Evolutionary conservation across 2,113 vertebrate genomes (phyloP).

Genomic region (Atractosteus spatula): DNA sequence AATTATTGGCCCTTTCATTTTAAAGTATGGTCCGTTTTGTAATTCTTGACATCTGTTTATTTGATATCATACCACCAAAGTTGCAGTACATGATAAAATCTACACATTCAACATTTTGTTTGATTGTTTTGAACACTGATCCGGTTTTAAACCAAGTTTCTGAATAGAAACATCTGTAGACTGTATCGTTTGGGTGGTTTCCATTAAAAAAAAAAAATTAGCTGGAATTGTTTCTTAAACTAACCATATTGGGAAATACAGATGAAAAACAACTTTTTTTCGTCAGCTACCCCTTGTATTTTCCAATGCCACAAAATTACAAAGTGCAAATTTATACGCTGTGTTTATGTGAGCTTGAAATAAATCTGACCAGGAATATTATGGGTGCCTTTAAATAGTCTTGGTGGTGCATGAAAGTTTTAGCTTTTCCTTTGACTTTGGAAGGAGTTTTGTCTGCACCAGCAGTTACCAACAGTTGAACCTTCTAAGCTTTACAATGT

Average conservation of each 20-base stretch:
- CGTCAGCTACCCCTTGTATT: slow-evolving; percentile 45
- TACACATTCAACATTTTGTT: background rate
- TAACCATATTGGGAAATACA: slow-evolving; percentile 14
- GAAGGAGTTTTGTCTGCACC: slow-evolving; percentile 23
- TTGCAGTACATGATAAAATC: no score
- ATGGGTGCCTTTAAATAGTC: slow-evolving; percentile 19
- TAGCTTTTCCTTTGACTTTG: slow-evolving; percentile 6
- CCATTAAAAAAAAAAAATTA: slow-evolving; percentile 7
- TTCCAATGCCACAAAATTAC: slow-evolving; percentile 61
- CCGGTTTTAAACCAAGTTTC: slow-evolving; percentile 1
- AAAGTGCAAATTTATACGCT: slow-evolving; percentile 56
- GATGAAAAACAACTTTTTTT: slow-evolving; percentile 19
- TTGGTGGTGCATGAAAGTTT: slow-evolving; percentile 1
- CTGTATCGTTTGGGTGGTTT: slow-evolving; percentile 6
- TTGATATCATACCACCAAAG: no score
- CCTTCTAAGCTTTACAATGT: slow-evolving; percentile 21
- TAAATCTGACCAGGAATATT: slow-evolving; percentile 47
- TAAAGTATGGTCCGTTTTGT: no score
- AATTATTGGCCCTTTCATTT: no score
- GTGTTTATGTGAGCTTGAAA: slow-evolving; percentile 60
- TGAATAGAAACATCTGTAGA: slow-evolving; percentile 2
- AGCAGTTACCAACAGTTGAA: background rate
- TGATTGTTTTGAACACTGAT: slow-evolving; percentile 11
- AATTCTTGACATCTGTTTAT: no score
- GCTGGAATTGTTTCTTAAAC: slow-evolving; percentile 4